phyloP scores from a whole-genome alignment of 2,888 invertebrate genomes.

The Lagria hirta region DNA sequence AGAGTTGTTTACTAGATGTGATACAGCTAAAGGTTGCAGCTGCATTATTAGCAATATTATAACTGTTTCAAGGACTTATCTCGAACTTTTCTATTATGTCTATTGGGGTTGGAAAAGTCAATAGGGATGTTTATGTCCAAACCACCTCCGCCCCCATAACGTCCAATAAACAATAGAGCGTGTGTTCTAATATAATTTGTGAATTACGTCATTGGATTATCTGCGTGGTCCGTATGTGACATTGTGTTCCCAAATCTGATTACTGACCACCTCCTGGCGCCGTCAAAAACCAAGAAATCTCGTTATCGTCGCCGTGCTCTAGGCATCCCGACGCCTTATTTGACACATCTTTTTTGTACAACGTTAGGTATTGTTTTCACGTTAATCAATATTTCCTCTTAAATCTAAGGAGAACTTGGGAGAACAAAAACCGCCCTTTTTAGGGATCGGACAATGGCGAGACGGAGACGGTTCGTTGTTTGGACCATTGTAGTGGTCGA shows the following conservation, averaged over 20 bases:
- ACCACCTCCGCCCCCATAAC: conserved; percentile 1
- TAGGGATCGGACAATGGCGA: conserved; percentile 36
- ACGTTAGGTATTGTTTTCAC: conserved; percentile 20
- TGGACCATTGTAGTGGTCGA: conserved; percentile 36
- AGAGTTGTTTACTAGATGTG: conserved; percentile 20
- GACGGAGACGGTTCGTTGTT: conserved; percentile 38
- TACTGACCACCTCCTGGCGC: conserved; percentile 49
- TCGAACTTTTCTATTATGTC: conserved; percentile 4
- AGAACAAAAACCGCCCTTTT: conserved; percentile 33
- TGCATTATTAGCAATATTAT: conserved; percentile 8
- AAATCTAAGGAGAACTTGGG: conserved; percentile 13
- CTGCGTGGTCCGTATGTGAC: conserved; percentile 41
- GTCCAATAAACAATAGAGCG: conserved; percentile 6
- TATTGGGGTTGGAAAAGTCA: conserved; percentile 1
- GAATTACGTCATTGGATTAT: conserved; percentile 44
- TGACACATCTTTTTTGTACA: conserved; percentile 17
- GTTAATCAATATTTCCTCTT: conserved; percentile 29
- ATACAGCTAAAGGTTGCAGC: conserved; percentile 3
- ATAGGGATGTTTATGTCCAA: conserved; percentile 23
- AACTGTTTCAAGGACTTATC: not conserved
- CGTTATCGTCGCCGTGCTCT: conserved; percentile 30
- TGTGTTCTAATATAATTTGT: conserved; percentile 39
- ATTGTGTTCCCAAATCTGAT: conserved; percentile 48
- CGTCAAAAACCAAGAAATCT: conserved; percentile 17
- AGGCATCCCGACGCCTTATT: conserved; percentile 27